Conservation (phyloP, 1,140 invertebrate species). For the Leptinotarsa undecemlineata region DNA sequence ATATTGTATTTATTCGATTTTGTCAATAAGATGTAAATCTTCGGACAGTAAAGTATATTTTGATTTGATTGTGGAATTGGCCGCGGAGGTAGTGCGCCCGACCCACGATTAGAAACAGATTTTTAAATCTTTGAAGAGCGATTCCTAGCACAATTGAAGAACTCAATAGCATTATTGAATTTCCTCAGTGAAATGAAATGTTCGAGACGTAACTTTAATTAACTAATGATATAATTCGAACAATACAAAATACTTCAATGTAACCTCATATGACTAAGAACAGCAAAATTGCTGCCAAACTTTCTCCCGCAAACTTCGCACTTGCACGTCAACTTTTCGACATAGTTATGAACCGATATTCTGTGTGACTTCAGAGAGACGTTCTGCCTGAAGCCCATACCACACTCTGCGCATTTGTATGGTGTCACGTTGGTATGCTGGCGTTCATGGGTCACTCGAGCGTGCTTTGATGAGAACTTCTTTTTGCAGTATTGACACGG, state of each 20-base stretch:
- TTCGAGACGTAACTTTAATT: no score
- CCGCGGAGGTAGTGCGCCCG: no score
- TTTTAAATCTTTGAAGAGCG: no score
- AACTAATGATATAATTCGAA: no score
- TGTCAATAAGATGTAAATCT: no score
- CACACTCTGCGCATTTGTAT: constrained; percentile 44
- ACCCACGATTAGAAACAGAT: no score
- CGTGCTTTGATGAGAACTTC: constrained; percentile 42
- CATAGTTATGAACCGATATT: constrained; percentile 44
- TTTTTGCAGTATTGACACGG: constrained; percentile 42
- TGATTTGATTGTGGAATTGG: no score
- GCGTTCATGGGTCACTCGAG: constrained; percentile 41
- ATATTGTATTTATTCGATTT: no score
- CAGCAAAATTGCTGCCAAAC: constrained; percentile 35
- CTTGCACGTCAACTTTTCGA: constrained; percentile 36
- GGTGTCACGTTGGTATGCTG: constrained; percentile 46
- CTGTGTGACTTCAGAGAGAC: constrained; percentile 43
- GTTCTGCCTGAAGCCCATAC: constrained; percentile 45
- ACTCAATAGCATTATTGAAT: no score
- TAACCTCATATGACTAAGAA: constrained; percentile 36
- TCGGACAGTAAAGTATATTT: no score
- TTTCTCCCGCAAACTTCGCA: constrained; percentile 42
- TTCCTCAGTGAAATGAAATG: no score
- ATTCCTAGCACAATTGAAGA: no score
- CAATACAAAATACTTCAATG: constrained; percentile 8